Conservation (phyloP, 2,113 vertebrate genomes). For the Eublepharis macularius region DNA sequence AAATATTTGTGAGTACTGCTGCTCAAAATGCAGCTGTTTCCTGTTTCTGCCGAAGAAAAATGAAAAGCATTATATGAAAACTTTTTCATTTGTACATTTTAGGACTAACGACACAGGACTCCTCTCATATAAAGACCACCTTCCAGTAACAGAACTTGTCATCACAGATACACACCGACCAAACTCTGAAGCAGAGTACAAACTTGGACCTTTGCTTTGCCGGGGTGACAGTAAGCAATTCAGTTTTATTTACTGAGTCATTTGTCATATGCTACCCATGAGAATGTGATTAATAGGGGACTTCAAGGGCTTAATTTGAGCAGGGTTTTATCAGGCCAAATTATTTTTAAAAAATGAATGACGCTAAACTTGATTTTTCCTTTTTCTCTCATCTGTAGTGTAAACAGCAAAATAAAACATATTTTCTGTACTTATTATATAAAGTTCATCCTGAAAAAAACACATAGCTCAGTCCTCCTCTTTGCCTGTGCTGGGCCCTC, state of each 20-base stretch:
- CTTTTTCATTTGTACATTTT: conserved; percentile 45
- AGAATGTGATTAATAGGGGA: not conserved
- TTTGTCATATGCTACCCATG: not conserved
- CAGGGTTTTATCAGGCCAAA: not conserved
- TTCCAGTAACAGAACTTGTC: conserved; percentile 86
- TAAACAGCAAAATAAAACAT: not conserved
- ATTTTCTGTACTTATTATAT: no score
- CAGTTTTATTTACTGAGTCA: not conserved
- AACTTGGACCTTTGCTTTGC: conserved; percentile 88
- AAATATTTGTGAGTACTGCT: not conserved
- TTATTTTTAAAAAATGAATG: no score
- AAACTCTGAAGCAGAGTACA: conserved; percentile 87
- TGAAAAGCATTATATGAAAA: conserved; percentile 29
- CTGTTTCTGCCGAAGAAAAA: not conserved
- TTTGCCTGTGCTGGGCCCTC: not conserved
- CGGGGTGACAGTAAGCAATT: conserved; percentile 91
- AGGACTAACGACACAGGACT: conserved; percentile 90
- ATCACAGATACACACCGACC: conserved; percentile 85
- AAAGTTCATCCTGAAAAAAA: no score
- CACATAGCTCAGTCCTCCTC: no score
- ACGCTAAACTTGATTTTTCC: not conserved
- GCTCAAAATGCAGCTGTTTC: not conserved
- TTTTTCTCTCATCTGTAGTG: not conserved
- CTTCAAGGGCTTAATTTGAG: not conserved
- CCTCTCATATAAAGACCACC: conserved; percentile 87